phyloP scores from a whole-genome alignment of 1,140 invertebrate species.

The Tetranychus cinnabarinus region DNA sequence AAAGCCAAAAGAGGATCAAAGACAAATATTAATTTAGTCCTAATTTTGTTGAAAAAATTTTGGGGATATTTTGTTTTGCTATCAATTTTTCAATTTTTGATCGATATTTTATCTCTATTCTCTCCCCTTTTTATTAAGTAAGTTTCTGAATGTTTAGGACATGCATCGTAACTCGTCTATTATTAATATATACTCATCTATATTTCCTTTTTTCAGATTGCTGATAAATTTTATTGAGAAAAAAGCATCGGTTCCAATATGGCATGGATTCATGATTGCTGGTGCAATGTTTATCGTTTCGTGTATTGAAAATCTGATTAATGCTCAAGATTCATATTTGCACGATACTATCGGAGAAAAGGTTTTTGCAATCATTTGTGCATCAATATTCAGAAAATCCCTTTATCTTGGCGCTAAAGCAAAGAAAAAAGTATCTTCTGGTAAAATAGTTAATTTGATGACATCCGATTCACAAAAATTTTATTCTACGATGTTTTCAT shows the following conservation, averaged over 20 bases:
- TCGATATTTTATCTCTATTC: background rate
- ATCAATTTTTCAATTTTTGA: background rate
- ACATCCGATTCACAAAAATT: slow-evolving; percentile 26
- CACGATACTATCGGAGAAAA: slow-evolving; percentile 36
- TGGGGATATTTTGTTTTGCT: slow-evolving; percentile 14
- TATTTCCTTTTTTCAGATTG: background rate
- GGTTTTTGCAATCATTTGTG: slow-evolving; percentile 18
- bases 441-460: slow-evolving; percentile 35
- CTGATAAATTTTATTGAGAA: background rate
- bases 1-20: background rate
- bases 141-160: background rate
- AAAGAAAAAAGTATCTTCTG: slow-evolving; percentile 26
- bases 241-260: background rate
- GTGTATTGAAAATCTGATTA: slow-evolving; percentile 36
- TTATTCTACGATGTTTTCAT: slow-evolving; percentile 8
- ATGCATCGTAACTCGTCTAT: slow-evolving; percentile 32
- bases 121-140: background rate
- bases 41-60: slow-evolving; percentile 10
- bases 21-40: slow-evolving; percentile 32
- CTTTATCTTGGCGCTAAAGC: slow-evolving; percentile 21
- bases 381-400: slow-evolving; percentile 22
- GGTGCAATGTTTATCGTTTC: background rate
- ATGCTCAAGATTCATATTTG: slow-evolving; percentile 68
- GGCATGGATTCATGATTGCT: background rate
- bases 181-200: background rate